Evolutionary conservation across 1,140 invertebrate genomes (phyloP).

Genomic region (Cyphomyrmex costatus): DNA sequence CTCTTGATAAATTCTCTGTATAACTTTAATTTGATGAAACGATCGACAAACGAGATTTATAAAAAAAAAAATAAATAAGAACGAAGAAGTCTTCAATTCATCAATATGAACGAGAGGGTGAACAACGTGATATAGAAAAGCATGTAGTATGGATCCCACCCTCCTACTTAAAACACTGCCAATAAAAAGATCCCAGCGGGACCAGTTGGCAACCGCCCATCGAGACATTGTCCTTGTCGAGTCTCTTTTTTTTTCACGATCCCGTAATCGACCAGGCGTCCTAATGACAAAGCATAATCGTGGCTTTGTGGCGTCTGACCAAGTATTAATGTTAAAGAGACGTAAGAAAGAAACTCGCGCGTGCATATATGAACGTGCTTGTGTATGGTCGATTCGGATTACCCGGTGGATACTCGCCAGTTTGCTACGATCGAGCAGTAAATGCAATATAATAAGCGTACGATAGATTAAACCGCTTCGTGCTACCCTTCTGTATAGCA

Average conservation of each 20-base stretch:
- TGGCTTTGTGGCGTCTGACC: constrained; percentile 71
- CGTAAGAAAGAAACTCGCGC: constrained; percentile 58
- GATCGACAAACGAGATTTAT: background rate
- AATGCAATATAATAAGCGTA: constrained; percentile 63
- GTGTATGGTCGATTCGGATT: constrained; percentile 49
- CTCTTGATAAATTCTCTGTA: background rate
- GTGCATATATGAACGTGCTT: constrained; percentile 21
- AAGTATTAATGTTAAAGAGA: constrained; percentile 68
- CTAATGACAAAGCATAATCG: constrained; percentile 77
- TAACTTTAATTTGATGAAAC: background rate
- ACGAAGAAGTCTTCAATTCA: background rate
- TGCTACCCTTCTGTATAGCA: constrained; percentile 51
- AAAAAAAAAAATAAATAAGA: background rate
- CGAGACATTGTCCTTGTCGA: constrained; percentile 82
- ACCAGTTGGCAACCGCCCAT: constrained; percentile 86
- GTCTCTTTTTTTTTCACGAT: constrained; percentile 73
- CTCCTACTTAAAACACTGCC: constrained; percentile 77
- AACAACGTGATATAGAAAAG: constrained; percentile 30
- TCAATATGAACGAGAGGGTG: constrained; percentile 11
- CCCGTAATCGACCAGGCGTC: constrained; percentile 81
- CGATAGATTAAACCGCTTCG: constrained; percentile 60
- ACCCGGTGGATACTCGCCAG: constrained; percentile 39
- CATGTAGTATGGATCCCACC: constrained; percentile 44
- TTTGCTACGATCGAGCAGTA: constrained; percentile 37
- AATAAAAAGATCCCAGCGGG: constrained; percentile 83